Base-by-base conservation (phyloP, 2,797 vertebrate species). In the Dendrocincla tyrannina region DNA sequence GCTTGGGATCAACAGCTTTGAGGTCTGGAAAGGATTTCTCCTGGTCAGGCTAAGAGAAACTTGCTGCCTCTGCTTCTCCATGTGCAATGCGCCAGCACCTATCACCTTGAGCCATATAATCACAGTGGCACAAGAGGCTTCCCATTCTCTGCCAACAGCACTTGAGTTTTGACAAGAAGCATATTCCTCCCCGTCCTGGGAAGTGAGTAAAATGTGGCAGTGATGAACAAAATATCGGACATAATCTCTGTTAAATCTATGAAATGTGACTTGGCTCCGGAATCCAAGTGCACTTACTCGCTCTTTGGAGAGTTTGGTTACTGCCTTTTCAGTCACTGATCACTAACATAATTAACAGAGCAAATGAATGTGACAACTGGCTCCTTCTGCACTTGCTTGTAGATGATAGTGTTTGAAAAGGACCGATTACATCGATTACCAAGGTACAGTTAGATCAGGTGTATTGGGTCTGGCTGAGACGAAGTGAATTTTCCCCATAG, bases 241-340 rank as follows among this genome's bases (percentile, higher is more conserved):
- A 15, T 89, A 85, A 96, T 92, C 64, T 92, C 81, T 83, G 46
- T 1, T 0, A 88, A 91, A 83, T 78, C 76, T 80, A 22, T 52
- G 4, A 92, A 83, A 88, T 58, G n/a, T 85, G 72, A 74, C 59
- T 89, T 80, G 78, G 69, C 69, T 93, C 14, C 69, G 79, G 47
- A 91, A 75, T 42, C 16, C 0, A 0, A 83, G 35, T 1, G 0
- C n/a, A 17, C 84, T 75, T 69, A 35, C 39, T 75, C 0, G 0
- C 14, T 89, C 66, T 81, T 92, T 14, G 4, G 52, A 94, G 82
- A 82, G 27, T 85, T 76, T 76, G 49, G 25, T 86, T 89, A 41
- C 64, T 42, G 33, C 46, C 47, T 84, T 60, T 46, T 84, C 47
- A 64, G 55, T 60, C 42, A 56, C 52, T 14, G 1, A 64, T 64